Percentiles rank a stretch among this genome's conserved stretches.
Evolutionary conservation across 1,140 invertebrate genomes (phyloP).

Genomic region (Dreissena polymorpha): DNA sequence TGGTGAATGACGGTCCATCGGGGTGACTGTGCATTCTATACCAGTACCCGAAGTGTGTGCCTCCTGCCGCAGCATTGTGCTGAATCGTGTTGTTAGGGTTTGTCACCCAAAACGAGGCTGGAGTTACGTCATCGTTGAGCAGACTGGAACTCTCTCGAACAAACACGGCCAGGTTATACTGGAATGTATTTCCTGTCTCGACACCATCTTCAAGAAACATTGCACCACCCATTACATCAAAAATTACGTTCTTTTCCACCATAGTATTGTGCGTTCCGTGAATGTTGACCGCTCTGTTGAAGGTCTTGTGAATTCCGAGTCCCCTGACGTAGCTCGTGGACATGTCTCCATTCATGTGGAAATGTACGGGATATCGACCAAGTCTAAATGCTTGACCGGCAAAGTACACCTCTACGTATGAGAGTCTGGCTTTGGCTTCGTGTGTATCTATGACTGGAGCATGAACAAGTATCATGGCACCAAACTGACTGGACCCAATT

Average conservation of each 20-base stretch:
- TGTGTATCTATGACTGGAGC: slow-evolving; percentile 49
- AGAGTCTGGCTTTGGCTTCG: slow-evolving; percentile 30
- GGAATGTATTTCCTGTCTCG: slow-evolving; percentile 73
- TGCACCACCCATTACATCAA: slow-evolving; percentile 75
- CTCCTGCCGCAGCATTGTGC: slow-evolving; percentile 76
- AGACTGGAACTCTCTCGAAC: slow-evolving; percentile 72
- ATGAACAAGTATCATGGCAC: slow-evolving; percentile 66
- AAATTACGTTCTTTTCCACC: slow-evolving; percentile 65
- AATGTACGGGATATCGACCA: slow-evolving; percentile 72
- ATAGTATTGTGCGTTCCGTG: slow-evolving; percentile 66
- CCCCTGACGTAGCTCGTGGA: slow-evolving; percentile 67
- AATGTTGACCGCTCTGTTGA: slow-evolving; percentile 74
- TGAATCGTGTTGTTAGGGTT: slow-evolving; percentile 75
- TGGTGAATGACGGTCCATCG: slow-evolving; percentile 72
- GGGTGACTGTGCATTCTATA: slow-evolving; percentile 74
- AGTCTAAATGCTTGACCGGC: slow-evolving; percentile 72
- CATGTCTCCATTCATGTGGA: slow-evolving; percentile 69
- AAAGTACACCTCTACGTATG: slow-evolving; percentile 61
- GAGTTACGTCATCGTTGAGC: slow-evolving; percentile 77
- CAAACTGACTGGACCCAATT: slow-evolving; percentile 69
- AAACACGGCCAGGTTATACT: slow-evolving; percentile 76
- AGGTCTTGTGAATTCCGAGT: slow-evolving; percentile 66
- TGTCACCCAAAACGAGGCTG: slow-evolving; percentile 74
- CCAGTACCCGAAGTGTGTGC: slow-evolving; percentile 77
- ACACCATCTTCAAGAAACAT: slow-evolving; percentile 77